Conservation (phyloP, 2,888 invertebrate genomes). For the Trileptium ribeirensis region DNA sequence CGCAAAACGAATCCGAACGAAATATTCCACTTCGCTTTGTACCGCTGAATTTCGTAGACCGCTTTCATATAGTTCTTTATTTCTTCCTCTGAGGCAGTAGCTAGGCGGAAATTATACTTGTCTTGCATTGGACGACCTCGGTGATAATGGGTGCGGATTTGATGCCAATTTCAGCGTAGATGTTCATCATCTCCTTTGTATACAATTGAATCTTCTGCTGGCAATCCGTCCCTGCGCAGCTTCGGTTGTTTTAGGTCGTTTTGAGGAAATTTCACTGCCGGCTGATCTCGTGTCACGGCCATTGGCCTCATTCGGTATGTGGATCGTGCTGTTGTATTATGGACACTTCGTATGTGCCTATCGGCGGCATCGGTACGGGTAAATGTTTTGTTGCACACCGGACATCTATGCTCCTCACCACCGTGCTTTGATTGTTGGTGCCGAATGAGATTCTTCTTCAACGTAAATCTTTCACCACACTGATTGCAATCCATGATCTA, state of each 20-base stretch:
- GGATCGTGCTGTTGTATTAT: no score
- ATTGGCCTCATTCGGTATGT: no score
- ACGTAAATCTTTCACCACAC: neutral
- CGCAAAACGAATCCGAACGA: neutral
- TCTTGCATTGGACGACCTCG: neutral
- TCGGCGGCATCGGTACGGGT: no score
- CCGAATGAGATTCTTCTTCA: neutral
- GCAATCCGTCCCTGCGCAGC: no score
- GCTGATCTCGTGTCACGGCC: no score
- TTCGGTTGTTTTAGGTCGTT: no score
- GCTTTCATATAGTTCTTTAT: neutral
- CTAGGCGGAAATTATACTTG: neutral
- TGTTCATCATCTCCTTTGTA: neutral
- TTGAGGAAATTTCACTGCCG: no score
- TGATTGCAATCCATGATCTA: neutral
- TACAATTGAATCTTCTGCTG: neutral
- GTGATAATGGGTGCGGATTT: constrained; percentile 7
- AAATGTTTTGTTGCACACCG: no score
- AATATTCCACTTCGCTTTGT: neutral
- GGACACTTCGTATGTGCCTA: no score
- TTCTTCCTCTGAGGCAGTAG: neutral
- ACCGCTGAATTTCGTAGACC: neutral
- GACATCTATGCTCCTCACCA: no score
- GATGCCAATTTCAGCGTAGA: neutral
- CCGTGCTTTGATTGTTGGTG: no score